phyloP scores from a whole-genome alignment of 2,113 vertebrate genomes.

The Urocynchramus pylzowi region DNA sequence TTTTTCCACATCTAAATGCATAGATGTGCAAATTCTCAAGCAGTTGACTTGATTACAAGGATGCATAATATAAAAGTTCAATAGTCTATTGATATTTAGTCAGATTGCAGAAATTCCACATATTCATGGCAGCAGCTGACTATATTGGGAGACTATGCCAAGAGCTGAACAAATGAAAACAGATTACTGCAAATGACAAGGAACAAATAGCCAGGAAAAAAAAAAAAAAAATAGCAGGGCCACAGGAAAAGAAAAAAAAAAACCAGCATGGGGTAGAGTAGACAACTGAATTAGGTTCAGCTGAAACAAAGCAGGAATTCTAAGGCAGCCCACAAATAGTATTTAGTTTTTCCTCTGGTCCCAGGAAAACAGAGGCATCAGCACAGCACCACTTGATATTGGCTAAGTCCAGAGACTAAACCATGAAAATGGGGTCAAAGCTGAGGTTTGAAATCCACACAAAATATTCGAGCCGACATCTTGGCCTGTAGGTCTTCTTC shows the following conservation, averaged over 20 bases:
- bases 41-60: constrained; percentile 60
- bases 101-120: constrained; percentile 57
- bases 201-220: constrained; percentile 20
- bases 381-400: neutral
- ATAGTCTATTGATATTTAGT: constrained; percentile 67
- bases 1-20: constrained; percentile 57
- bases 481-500: constrained; percentile 48
- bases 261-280: neutral
- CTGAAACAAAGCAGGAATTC: neutral
- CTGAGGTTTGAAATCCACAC: constrained; percentile 10
- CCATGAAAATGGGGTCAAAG: constrained; percentile 17
- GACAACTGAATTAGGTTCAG: neutral
- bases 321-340: neutral
- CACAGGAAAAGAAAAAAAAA: neutral
- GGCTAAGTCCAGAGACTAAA: neutral
- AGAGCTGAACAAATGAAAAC: constrained; percentile 63
- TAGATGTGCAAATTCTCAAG: constrained; percentile 57
- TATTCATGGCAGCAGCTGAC: constrained; percentile 54
- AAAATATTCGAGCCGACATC: constrained; percentile 42
- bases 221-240: neutral
- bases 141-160: constrained; percentile 34
- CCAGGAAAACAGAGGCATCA: neutral
- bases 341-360: neutral
- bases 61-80: constrained; percentile 60
- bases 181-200: constrained; percentile 57